Percentiles rank a stretch among this genome's conserved stretches.
Evolutionary conservation across 2,113 vertebrate species (phyloP).

Genomic region (Amblyopsis rosae): DNA sequence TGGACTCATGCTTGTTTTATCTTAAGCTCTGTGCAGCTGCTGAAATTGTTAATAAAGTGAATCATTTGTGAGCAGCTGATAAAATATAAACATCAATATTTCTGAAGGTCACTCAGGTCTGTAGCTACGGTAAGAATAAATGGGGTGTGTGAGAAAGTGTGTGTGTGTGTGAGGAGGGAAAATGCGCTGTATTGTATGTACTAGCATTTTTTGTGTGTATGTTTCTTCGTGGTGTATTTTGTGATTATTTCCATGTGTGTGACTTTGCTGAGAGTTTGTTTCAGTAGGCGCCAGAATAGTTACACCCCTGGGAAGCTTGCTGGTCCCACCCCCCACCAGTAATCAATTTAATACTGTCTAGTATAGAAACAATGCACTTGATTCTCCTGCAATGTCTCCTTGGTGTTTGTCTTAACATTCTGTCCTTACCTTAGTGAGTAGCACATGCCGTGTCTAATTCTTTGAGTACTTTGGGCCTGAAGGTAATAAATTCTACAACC

Average conservation of each 20-base stretch:
- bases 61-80: conserved; percentile 37
- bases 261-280: conserved; percentile 38
- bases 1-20: conserved; percentile 43
- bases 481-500: conserved; percentile 52
- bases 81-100: conserved; percentile 36
- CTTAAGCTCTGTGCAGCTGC: conserved; percentile 39
- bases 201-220: conserved; percentile 12
- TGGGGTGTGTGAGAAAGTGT: background rate
- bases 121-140: background rate
- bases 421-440: conserved; percentile 45
- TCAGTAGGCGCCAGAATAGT: conserved; percentile 41
- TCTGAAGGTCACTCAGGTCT: conserved; percentile 4
- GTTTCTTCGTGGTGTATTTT: conserved; percentile 42
- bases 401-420: conserved; percentile 36
- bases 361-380: background rate
- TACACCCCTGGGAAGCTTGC: conserved; percentile 25
- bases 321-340: background rate
- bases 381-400: background rate
- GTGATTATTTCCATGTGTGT: conserved; percentile 67
- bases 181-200: conserved; percentile 5
- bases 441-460: conserved; percentile 41
- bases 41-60: background rate
- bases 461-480: conserved; percentile 57
- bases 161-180: conserved; percentile 6
- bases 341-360: too few species aligned